Conservation (phyloP, 2,113 vertebrate genomes). For the Grammomys dolichurus region DNA sequence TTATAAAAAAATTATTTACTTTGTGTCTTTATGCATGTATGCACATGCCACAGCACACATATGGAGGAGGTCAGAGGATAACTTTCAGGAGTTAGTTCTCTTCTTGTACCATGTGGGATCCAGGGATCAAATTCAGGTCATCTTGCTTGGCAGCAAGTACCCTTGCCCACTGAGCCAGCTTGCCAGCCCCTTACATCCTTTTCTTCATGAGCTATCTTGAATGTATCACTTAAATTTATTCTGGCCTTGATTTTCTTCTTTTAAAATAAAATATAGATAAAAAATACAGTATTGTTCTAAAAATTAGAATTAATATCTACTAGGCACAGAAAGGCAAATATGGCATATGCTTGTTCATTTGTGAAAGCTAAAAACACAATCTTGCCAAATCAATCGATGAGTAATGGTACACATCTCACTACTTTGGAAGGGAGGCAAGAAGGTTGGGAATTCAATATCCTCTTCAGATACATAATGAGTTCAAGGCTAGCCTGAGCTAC, state of each 20-base stretch:
- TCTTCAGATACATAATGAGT: not conserved
- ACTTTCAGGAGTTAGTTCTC: not conserved
- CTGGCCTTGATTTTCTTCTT: slow-evolving; percentile 12
- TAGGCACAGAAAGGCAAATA: not conserved
- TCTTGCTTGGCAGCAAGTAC: not conserved
- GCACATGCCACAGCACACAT: not conserved
- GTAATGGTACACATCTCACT: not conserved
- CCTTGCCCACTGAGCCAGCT: not conserved
- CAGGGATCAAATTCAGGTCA: not conserved
- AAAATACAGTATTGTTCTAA: not conserved
- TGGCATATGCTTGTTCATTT: not conserved
- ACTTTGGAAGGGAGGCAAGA: not conserved
- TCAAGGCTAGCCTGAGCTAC: not conserved
- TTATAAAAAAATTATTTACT: not conserved
- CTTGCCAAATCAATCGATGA: too few species aligned
- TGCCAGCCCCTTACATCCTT: not conserved
- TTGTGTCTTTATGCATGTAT: not conserved
- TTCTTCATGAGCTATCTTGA: not conserved
- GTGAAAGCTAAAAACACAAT: not conserved
- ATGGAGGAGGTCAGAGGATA: not conserved
- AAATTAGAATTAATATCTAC: not conserved
- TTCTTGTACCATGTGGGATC: not conserved
- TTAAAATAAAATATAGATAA: slow-evolving; percentile 42
- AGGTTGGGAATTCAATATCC: not conserved
- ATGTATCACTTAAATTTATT: not conserved